Evolutionary conservation across 2,797 vertebrate genomes (phyloP).

Genomic region (Mallotus villosus): DNA sequence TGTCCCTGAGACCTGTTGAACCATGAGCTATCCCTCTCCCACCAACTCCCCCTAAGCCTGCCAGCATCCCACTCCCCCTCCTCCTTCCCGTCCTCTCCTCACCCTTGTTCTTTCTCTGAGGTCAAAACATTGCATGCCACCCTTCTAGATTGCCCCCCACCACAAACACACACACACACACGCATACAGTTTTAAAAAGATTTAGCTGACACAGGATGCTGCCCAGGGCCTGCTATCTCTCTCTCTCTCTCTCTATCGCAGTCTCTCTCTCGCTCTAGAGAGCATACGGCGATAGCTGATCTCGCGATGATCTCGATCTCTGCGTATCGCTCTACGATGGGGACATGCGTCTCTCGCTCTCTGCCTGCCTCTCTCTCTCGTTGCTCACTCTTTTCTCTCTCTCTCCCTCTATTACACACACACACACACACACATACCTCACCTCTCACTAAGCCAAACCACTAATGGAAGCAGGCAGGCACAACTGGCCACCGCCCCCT

Average conservation of each 20-base stretch:
- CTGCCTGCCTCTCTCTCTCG: not conserved
- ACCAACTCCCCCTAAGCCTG: constrained; percentile 69
- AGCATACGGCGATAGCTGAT: too few relatives aligned
- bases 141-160: too few relatives aligned
- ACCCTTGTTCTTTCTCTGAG: not conserved
- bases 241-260: not conserved
- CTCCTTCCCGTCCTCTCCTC: not conserved
- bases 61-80: constrained; percentile 45
- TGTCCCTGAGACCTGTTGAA: too few relatives aligned
- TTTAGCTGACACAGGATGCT: too few relatives aligned
- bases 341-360: not conserved
- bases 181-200: too few relatives aligned
- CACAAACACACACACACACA: too few relatives aligned
- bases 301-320: too few relatives aligned
- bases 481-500: too few relatives aligned
- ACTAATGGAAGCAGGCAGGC: constrained; percentile 8
- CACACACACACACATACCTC: constrained; percentile 1
- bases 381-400: not conserved
- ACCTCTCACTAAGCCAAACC: not conserved
- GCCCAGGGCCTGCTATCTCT: not conserved
- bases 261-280: not conserved
- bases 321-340: not conserved
- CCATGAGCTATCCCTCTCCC: constrained; percentile 64
- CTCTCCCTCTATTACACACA: not conserved
- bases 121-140: too few relatives aligned